Conservation (phyloP, 2,113 vertebrate species). For the Emydura subglobosa region DNA sequence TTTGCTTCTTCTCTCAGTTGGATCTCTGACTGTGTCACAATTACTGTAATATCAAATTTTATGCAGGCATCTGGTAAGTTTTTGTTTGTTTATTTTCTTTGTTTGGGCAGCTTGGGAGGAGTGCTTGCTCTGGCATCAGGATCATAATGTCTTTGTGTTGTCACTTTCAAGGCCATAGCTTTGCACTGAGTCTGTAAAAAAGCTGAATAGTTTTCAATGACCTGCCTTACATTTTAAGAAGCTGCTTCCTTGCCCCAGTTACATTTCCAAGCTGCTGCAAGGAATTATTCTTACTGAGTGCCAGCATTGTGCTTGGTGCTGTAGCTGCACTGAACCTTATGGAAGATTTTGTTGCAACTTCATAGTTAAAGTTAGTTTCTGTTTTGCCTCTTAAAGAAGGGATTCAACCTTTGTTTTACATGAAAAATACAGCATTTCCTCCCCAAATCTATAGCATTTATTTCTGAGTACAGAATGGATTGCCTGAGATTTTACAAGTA, state of each 20-base stretch:
- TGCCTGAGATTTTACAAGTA: not conserved
- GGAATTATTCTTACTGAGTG: not conserved
- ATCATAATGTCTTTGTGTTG: not conserved
- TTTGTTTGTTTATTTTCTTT: not conserved
- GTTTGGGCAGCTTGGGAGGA: not conserved
- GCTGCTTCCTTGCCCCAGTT: not conserved
- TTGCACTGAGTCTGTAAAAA: not conserved
- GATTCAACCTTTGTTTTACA: not conserved
- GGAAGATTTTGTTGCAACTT: rapidly evolving
- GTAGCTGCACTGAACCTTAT: not conserved
- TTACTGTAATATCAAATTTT: not conserved
- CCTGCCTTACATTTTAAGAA: not conserved
- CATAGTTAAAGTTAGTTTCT: not conserved
- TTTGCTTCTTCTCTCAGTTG: not conserved
- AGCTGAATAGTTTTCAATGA: not conserved
- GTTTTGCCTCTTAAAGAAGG: not conserved
- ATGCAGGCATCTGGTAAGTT: not conserved
- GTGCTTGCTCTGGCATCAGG: not conserved
- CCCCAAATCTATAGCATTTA: rapidly evolving
- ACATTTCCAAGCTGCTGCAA: not conserved
- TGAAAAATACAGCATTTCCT: not conserved
- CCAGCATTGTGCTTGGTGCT: not conserved
- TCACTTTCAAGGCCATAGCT: not conserved
- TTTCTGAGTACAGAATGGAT: not conserved
- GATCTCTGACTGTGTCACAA: not conserved